phyloP scores from a whole-genome alignment of 2,797 vertebrate genomes.

The Labroides dimidiatus region DNA sequence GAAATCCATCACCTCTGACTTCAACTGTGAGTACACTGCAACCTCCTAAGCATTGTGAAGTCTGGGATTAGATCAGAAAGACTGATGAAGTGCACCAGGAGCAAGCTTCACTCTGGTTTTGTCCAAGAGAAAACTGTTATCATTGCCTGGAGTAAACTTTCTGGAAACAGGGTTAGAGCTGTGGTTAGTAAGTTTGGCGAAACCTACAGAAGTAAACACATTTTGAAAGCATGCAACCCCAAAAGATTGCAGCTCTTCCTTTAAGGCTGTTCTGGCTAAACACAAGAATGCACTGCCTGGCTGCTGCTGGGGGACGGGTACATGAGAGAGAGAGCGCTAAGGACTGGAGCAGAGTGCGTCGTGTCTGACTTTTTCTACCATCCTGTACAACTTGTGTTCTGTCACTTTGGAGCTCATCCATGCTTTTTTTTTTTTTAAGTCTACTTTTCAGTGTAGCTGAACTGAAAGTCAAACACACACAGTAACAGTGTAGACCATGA shows the following conservation, averaged over 20 bases:
- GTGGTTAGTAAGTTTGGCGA: no score
- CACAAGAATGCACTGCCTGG: neutral
- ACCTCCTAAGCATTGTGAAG: neutral
- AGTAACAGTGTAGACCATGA: no score
- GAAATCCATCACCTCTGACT: slow-evolving; percentile 83
- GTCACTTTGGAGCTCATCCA: no score
- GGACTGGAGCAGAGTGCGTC: neutral
- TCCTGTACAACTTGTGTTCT: neutral
- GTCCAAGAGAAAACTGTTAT: neutral
- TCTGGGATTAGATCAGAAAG: neutral
- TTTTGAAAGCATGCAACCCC: neutral
- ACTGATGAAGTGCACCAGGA: neutral
- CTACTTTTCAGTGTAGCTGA: no score
- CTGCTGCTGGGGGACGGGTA: neutral
- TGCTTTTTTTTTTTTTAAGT: no score
- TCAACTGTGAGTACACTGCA: slow-evolving; percentile 93
- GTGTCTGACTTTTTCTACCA: neutral
- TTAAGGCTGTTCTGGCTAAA: neutral
- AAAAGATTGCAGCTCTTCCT: neutral
- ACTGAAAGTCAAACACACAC: no score
- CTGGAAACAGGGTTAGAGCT: neutral
- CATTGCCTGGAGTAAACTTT: neutral
- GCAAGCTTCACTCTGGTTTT: neutral
- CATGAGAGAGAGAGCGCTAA: neutral
- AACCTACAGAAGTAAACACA: neutral